Base-by-base conservation (phyloP, 2,888 invertebrate species). In the Eubasilissa splendida region DNA sequence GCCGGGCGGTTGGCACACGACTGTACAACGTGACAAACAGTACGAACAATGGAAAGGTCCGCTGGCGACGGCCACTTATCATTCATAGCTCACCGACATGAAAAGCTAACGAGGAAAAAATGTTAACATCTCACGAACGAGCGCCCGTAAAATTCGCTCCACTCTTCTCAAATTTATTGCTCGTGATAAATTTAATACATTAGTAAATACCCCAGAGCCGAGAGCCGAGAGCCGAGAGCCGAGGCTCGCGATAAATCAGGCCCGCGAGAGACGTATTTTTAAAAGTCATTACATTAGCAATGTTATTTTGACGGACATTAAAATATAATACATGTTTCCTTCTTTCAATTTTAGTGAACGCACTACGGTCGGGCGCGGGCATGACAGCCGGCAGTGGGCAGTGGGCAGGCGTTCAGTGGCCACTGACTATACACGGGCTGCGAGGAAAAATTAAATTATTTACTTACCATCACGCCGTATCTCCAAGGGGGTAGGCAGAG, bases 111-210 rank as follows among this genome's bases (percentile, higher is more conserved):
- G 77, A 77, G 77, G 22, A 71, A 77, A 77, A 77, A 77, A 77
- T 52, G 31, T 54, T 53, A 50, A 22, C 65, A 33, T 66, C 65
- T 31, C 77, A 68, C 59, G 70, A 71, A 53, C 76, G 63, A 68
- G 76, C 11, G 71, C 22, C 54, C 58, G 56, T 66, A 65, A 74
- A 79, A 79, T 73, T 65, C 79, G 53, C 56, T 79, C 73, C 60
- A 65, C 73, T 74, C 73, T 54, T 58, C 54, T 76, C 52, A 66
- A 81, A 83, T 83, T 82, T 83, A 83, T 81, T 66, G 81, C 79
- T 76, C 50, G 68, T 76, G 79, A 83, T 83, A 83, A 83, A 83
- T 83, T 65, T 83, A 83, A 81, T 83, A 83, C 83, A 77, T 81
- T 79, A 81, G 83, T 81, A 83, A 81, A 83, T 76, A 80, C 60